Conservation (phyloP, 2,888 invertebrate genomes). For the Hypomecis punctinalis region DNA sequence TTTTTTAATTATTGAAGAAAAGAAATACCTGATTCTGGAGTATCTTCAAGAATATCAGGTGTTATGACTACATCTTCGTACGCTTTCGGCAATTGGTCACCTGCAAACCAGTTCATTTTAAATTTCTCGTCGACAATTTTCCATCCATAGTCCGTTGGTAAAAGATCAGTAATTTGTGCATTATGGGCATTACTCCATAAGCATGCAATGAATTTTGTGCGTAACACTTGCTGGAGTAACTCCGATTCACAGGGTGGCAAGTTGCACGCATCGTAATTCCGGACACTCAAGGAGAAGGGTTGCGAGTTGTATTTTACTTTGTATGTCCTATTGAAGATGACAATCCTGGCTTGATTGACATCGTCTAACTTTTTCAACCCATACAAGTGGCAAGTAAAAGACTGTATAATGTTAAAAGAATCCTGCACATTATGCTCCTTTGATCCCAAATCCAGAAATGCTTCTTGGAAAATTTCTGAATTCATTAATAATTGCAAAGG, state of each 20-base stretch:
- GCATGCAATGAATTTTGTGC: slow-evolving; percentile 49
- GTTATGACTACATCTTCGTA: slow-evolving; percentile 48
- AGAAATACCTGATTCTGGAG: slow-evolving; percentile 39
- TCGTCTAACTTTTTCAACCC: no score
- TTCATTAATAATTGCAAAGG: slow-evolving; percentile 8
- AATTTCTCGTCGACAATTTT: slow-evolving; percentile 31
- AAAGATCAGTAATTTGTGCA: slow-evolving; percentile 38
- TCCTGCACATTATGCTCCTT: no score
- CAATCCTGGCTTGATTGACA: no score
- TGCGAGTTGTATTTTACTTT: no score
- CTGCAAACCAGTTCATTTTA: slow-evolving; percentile 18
- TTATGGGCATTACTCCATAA: slow-evolving; percentile 44
- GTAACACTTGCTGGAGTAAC: slow-evolving; percentile 49
- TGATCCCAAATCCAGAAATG: no score
- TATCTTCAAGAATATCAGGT: slow-evolving; percentile 44
- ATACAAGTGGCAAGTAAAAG: no score
- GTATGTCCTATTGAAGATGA: no score
- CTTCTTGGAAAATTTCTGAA: slow-evolving; percentile 14
- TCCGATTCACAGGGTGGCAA: no score
- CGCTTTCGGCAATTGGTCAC: slow-evolving; percentile 46
- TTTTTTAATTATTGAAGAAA: slow-evolving; percentile 31
- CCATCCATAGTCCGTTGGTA: slow-evolving; percentile 42
- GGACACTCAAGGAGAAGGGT: no score
- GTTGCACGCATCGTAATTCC: no score
- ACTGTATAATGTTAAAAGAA: no score